A percentile compares a stretch with the other conserved stretches of the same genome.
phyloP scores from a whole-genome alignment of 2,797 vertebrate species.

The Tinamus major region DNA sequence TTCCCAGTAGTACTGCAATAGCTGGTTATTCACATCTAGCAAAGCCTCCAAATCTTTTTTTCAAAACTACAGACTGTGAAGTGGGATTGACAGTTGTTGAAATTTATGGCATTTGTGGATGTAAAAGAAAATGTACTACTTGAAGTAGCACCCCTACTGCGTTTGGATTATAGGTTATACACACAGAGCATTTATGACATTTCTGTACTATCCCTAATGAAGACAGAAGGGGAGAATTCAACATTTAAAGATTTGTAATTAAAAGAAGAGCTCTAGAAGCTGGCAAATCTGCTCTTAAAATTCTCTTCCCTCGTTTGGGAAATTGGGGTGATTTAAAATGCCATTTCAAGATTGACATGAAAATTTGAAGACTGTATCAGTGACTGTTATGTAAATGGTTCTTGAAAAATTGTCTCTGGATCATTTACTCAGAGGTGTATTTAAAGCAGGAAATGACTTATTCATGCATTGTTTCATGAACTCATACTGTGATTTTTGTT shows the following conservation, averaged over 20 bases:
- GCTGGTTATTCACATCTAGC: slow-evolving; percentile 44
- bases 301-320: slow-evolving; percentile 33
- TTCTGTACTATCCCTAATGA: not conserved
- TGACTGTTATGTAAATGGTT: slow-evolving; percentile 70
- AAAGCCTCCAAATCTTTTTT: slow-evolving; percentile 56
- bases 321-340: slow-evolving; percentile 67
- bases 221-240: not conserved
- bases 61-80: slow-evolving; percentile 39
- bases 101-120: slow-evolving; percentile 32
- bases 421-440: slow-evolving; percentile 60
- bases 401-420: slow-evolving; percentile 51
- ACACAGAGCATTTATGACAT: not conserved
- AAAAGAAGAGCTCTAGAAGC: slow-evolving; percentile 44
- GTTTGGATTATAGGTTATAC: not conserved
- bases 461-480: slow-evolving; percentile 56
- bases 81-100: slow-evolving; percentile 54
- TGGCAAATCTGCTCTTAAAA: slow-evolving; percentile 15
- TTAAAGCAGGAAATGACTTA: slow-evolving; percentile 72
- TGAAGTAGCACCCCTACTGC: not conserved
- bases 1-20: slow-evolving; percentile 28
- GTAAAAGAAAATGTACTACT: slow-evolving; percentile 1
- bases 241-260: not conserved
- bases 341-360: slow-evolving; percentile 56
- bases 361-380: slow-evolving; percentile 60
- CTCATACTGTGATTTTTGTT: slow-evolving; percentile 25